Base-by-base conservation (phyloP, 2,797 vertebrate species). In the Sebastes matsubarae region DNA sequence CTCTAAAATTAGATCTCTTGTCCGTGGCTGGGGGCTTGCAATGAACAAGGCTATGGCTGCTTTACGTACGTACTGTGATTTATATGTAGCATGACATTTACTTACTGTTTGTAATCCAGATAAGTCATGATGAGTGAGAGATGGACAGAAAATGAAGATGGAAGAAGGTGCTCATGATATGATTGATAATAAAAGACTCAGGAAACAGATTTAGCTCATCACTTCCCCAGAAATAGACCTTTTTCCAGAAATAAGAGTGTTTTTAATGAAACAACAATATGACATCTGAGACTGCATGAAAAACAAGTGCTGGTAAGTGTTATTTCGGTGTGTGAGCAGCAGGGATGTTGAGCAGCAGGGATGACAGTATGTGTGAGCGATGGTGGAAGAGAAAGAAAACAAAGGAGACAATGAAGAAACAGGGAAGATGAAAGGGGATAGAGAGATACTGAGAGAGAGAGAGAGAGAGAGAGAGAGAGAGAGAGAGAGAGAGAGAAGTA, bases 191-290 rank as follows among this genome's bases (percentile, higher is more conserved):
- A 32, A 34, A 50, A 66, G 22, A 18, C 46, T 72, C 25, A 75
- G 9, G 36, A 55, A 52, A 52, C 24, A 60, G 66, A 66, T 58
- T 18, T 6, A 32, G 38, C 59, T 58, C 9, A 36, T 50, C 24
- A 61, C 55, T 52, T 59, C n/a, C 11, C 6, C 13, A 34, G n/a
- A 25, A 57, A 20, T 24, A 52, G 16, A 25, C 4, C 2, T 8
- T 11, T 71, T 25, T 60, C 4, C 9, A 54, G 3, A 18, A 77
- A 20, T 55, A 50, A 46, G 6, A 75, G 30, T 61, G 42, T 42
- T 63, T 42, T 65, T 46, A 65, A 70, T 65, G 34, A 69, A 72
- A 27, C 73, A 73, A 61, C 30, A 67, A 61, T 9, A 27, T 46
- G 32, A 73, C 78, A 66, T 67, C 64, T 22, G 38, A 64, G 20